A percentile compares a stretch with the other conserved stretches of the same genome.
Evolutionary conservation across 92 coral and sea anemone species (phyloP).

Genomic region (Nematostella vectensis): DNA sequence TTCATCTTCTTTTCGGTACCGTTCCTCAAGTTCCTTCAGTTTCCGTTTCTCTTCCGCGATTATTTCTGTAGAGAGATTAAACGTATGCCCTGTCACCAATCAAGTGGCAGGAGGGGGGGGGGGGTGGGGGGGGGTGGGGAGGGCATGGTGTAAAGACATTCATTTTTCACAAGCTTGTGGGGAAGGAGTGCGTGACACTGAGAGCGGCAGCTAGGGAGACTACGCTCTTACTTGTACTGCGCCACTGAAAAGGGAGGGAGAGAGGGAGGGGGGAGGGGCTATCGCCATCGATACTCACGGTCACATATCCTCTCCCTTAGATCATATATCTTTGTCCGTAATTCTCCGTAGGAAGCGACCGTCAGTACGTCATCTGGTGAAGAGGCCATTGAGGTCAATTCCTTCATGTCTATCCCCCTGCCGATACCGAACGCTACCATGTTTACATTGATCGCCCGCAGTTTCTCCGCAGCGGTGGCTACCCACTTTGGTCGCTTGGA

Average conservation of each 20-base stretch:
- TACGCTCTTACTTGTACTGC: not conserved
- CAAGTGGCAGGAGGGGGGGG: no score
- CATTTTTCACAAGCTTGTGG: no score
- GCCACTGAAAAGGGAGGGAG: not conserved
- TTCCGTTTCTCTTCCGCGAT: not conserved
- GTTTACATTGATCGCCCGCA: slow-evolving; percentile 44
- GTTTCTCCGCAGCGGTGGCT: slow-evolving; percentile 42
- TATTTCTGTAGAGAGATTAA: not conserved
- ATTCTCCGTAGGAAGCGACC: slow-evolving; percentile 33
- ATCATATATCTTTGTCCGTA: slow-evolving; percentile 28
- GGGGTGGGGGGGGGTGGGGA: no score
- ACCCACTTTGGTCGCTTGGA: slow-evolving; percentile 41
- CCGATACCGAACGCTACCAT: slow-evolving; percentile 71
- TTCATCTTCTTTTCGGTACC: no score
- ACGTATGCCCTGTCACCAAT: not conserved
- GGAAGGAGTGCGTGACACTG: not conserved
- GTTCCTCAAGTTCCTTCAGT: slow-evolving; percentile 1
- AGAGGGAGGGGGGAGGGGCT: not conserved
- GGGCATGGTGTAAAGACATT: no score
- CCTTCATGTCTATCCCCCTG: slow-evolving; percentile 49
- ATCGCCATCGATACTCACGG: not conserved
- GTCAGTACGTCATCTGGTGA: slow-evolving; percentile 33
- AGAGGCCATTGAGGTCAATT: slow-evolving; percentile 53
- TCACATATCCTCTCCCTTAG: slow-evolving; percentile 62
- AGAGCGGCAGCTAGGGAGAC: no score